Base-by-base conservation (phyloP, 2,888 invertebrate genomes). In the Cabera pusaria region DNA sequence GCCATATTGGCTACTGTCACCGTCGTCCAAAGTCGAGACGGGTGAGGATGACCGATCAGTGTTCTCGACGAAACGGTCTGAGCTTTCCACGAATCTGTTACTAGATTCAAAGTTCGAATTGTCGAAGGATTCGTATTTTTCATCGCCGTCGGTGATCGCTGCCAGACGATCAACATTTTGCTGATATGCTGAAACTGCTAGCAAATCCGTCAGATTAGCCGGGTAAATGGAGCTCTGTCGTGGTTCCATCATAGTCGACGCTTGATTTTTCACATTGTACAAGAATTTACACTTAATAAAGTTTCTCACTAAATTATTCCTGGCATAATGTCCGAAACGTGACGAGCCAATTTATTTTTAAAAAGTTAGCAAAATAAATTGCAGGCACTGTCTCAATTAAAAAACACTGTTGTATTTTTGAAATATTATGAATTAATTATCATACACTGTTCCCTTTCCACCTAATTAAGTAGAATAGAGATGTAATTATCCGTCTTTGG, bases 241-340 rank as follows among this genome's bases (percentile, higher is more conserved):
- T 26, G 74, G 76, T 55, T 84, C 84, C 86, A 85, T 86, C 77
- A 80, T 83, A 52, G 39, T 66, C n/a, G 14, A 14, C n/a, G n/a
- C 6, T 21, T 10, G 21, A 31, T 44, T 18, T 59, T 65, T 60
- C 29, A 60, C 61, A 56, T 59, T 54, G 31, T 56, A n/a, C n/a
- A n/a, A n/a, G n/a, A n/a, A n/a, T n/a, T n/a, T n/a, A n/a, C n/a
- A n/a, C n/a, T n/a, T n/a, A n/a, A n/a, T n/a, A n/a, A n/a, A n/a
- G n/a, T n/a, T n/a, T n/a, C n/a, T n/a, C 22, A 9, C 26, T 17
- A 11, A 17, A 10, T 5, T 19, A 6, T 9, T 24, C 6, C 12
- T 6, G 7, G 8, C 8, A 10, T 16, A 4, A n/a, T n/a, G n/a
- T n/a, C n/a, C n/a, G n/a, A n/a, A n/a, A n/a, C n/a, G n/a, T n/a